Evolutionary conservation across 2,888 invertebrate species (phyloP), one percentile per base, ranked within the genome.

Genomic region (Tridacna gigas): DNA sequence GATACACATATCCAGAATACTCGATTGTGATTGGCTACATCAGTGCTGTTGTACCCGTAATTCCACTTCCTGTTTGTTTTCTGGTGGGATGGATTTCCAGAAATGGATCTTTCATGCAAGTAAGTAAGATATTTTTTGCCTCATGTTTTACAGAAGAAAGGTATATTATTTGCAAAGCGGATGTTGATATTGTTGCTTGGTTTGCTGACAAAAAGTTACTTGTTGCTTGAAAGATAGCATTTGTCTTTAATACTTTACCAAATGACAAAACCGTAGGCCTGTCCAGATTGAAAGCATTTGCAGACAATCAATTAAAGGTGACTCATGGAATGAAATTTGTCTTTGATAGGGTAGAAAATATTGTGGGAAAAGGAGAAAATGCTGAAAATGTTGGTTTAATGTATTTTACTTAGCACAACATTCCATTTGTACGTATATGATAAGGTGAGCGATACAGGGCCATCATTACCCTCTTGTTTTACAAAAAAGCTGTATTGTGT

Each of bases 21-120:
- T 78, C 83, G 3, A 73, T 86, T 22, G 47, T 73, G 7, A 80
- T 86, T 37, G 86, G 86, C 9, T 45, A 79, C 20, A 12, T 86
- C 15, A 20, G 83, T 9, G 82, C 83, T 25, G 20, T 86, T 20
- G 61, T 86, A 26, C 86, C 86, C 4, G 76, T 86, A 7, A 11
- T 80, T 11, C 86, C 86, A 15, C 28, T 86, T 18, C 86, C 83
- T 13, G 67, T 86, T 22, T 77, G 86, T 26, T 75, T 80, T 60
- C 25, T 83, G n/a, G 60, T 75, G 47, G 80, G 61, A 12, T 28
- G 80, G 20, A 0, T 74, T 0, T 71, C 37, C 37, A 74, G 61
- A 11, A 26, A 65, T 5, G 86, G 86, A n/a, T 67, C 78, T 18
- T 76, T 86, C 9, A 22, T 13, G 28, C 63, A 82, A 82, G 85